Evolutionary conservation across 2,888 invertebrate genomes (phyloP), one percentile per base, ranked within the genome.

Genomic region (Antitype chi): DNA sequence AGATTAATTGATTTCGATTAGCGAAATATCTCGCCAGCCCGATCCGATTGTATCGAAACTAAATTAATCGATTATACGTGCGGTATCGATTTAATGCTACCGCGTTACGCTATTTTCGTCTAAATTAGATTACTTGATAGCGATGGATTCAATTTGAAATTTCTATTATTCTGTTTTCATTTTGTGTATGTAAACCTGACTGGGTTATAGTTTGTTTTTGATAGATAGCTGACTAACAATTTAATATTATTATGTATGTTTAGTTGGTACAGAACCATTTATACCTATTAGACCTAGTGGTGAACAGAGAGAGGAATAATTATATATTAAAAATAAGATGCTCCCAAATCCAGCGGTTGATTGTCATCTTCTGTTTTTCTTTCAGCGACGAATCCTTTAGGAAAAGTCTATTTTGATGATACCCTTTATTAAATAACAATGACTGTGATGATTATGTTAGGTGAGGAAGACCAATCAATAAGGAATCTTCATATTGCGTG

Each of bases 1-100:
- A 92, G 93, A 94, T 94, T 92, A 93, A 94, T 94, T 92, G 92
- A 88, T 79, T 89, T 84, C 90, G 94, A 94, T 94, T 93, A 93
- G 90, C 90, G 83, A 90, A 89, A 89, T 90, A 89, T 89, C 89
- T 87, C 87, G 84, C 75, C 82, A 86, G 89, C 86, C 86, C 88
- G 86, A 90, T 88, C 80, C 82, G 89, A 89, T 90, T 88, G 84
- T 87, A 89, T 89, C 89, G 90, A 87, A 84, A 80, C 66, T 75
- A 84, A 86, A 86, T 85, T 84, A 86, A 86, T 87, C 85, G 89
- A 85, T 88, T 87, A 82, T 82, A 80, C 77, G 81, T 82, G 82
- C 85, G 80, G 70, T 88, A 86, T 86, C 83, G 82, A 84, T 89
- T 75, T 78, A 85, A 83, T 71, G 85, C 90, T 88, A 86, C 90